Base-by-base conservation (phyloP, 1,140 invertebrate genomes). In the Pseudomyrmex sp. region DNA sequence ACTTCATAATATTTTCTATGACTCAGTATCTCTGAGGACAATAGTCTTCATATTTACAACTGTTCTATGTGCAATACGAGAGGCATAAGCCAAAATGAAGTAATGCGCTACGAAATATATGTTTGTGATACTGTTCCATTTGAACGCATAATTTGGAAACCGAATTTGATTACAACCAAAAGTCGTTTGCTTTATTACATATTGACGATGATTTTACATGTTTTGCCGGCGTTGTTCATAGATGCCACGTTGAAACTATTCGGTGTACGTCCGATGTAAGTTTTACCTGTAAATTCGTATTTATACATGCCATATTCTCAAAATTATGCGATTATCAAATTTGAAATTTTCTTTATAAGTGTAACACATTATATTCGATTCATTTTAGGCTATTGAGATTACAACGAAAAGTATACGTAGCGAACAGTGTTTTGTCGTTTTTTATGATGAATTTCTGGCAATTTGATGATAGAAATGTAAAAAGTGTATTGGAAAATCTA, bases 361-460 rank as follows among this genome's bases (percentile, higher is more conserved):
- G 3, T 35, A 35, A 35, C 26, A 35, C 26, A 5, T 35, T 35
- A 35, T 35, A 35, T 0, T 35, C 0, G 3, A 35, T 35, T 35
- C 26, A 35, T 82, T 44, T 44, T 89, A 99, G 98, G 91, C 95
- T 98, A 91, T 94, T 98, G 7, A 96, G 96, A 92, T 93, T 99
- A 23, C 98, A 99, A 90, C 95, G 97, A 10, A 96, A 97, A 85
- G 96, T 99, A 9, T 97, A 97, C 88, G 96, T 96, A 59, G 97
- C 97, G 0, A 97, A 97, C 52, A 94, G 94, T 9, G 97, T 97
- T 3, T 89, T 99, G 3, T 94, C 96, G 63, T 97, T 97, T 89
- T 99, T 98, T 89, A 95, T 97, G 0, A 96, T 95, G 97, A 95
- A 8, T 99, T 99, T 90, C 91, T 99, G 98, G 98, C 94, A 95